Evolutionary conservation across 2,888 invertebrate species (phyloP), one percentile per base, ranked within the genome.

Genomic region (Ametastegia equiseti): DNA sequence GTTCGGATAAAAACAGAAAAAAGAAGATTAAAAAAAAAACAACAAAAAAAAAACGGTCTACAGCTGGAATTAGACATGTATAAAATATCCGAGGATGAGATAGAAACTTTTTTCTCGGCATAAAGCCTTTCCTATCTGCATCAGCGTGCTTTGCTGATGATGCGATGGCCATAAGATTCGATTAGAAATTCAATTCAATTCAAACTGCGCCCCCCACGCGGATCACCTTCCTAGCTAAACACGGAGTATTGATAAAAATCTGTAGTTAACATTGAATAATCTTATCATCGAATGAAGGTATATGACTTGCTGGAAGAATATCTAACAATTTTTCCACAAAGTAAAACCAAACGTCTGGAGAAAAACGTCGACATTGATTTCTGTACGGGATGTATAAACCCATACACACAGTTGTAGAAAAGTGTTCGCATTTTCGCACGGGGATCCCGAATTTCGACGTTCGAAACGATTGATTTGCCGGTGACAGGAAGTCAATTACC

Each of bases 401-500:
- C n/a, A n/a, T n/a, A n/a, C n/a, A n/a, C n/a, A n/a, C n/a, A n/a
- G n/a, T n/a, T n/a, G n/a, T 30, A 45, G 27, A 42, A 5, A 69
- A 45, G 27, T 42, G n/a, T 33, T 69, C 27, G 23, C 23, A 69
- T 23, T 69, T 27, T 23, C n/a, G n/a, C n/a, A 69, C n/a, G 33
- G 13, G 23, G 39, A 27, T 69, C 27, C 13, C 19, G 15, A 69
- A 69, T 27, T 33, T 27, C 1, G 23, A n/a, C 6, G 5, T 23
- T 23, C 4, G 27, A 6, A 69, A 6, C 27, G 27, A 69, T 69
- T 33, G 69, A 69, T 42, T 69, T 4, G 27, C 15, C 19, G 42
- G 45, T 45, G 69, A 69, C 69, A 45, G 69, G n/a, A 15, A 69
- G 39, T 69, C 45, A 6, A 27, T 69, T 19, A 36, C n/a, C 39